Evolutionary conservation across 2,797 vertebrate species (phyloP), one percentile per base, ranked within the genome.

Genomic region (Kryptolebias ocellatus): DNA sequence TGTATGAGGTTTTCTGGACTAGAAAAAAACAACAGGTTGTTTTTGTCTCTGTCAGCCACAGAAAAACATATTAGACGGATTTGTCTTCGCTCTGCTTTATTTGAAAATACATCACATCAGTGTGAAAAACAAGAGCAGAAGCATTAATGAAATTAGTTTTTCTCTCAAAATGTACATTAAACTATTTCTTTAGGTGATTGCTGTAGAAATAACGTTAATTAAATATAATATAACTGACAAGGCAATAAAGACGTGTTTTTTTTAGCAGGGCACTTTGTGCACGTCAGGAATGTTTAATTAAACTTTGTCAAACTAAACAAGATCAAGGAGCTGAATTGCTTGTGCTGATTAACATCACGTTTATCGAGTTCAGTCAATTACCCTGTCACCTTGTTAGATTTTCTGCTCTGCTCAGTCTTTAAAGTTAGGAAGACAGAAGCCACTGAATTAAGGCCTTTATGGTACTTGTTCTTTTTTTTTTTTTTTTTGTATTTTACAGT

Each of bases 231-330:
- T 42, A 20, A 63, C 27, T 53, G 66, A 73, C 17, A 29, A 31
- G 28, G 50, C 5, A 63, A 55, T 64, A 62, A 64, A 78, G 64
- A 58, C 4, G 5, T 65, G 56, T 69, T 72, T 72, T 37, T 72
- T 50, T 72, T 50, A 65, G 62, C 20, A 18, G 18, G 70, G 31
- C 18, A 18, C 50, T 51, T 50, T 67, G 31, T 44, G 34, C 42
- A 34, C 20, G 68, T 76, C 80, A 24, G 24, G 73, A 70, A 55
- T 60, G 61, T 69, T 84, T 76, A 68, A 68, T 83, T 80, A 80
- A 83, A 78, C 63, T 74, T 60, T 55, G 67, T 83, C 66, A 68
- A 79, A 62, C 63, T 82, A 67, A 79, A 75, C 61, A 71, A 75
- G 69, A 79, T 82, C 55, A 71, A 70, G 72, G 65, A 52, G 60